Evolutionary conservation across 1,140 invertebrate species (phyloP).

Genomic region (Drosophila arawakana): DNA sequence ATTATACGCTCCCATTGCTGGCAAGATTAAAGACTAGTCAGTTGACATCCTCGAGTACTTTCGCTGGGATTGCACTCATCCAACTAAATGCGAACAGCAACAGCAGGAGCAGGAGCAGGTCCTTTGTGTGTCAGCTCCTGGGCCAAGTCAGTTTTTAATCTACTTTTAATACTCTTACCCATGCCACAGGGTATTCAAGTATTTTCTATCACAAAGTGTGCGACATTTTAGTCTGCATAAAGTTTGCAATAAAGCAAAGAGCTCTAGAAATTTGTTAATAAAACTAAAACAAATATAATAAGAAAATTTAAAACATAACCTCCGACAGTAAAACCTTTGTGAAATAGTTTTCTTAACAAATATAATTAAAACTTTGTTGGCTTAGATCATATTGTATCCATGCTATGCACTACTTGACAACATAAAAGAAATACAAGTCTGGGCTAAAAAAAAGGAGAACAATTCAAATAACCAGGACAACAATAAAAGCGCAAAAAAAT

Average conservation of each 20-base stretch:
- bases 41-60: slow-evolving; percentile 11
- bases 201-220: too few relatives aligned
- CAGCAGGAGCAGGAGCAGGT: slow-evolving; percentile 3
- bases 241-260: not conserved
- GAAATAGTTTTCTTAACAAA: too few relatives aligned
- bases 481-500: slow-evolving; percentile 21
- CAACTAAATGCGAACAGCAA: slow-evolving; percentile 1
- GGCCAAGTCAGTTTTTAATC: slow-evolving; percentile 18
- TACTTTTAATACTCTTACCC: slow-evolving; percentile 17
- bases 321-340: too few relatives aligned
- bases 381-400: too few relatives aligned
- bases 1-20: slow-evolving; percentile 54
- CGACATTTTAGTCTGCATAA: not conserved
- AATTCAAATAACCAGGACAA: slow-evolving; percentile 23
- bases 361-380: too few relatives aligned
- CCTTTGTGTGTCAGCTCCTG: not conserved
- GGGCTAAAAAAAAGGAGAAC: not conserved
- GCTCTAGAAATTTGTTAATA: not conserved
- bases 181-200: not conserved
- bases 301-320: not conserved
- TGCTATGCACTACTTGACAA: not conserved
- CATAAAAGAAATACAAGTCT: not conserved
- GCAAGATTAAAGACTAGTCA: slow-evolving; percentile 56
- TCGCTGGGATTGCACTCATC: not conserved
- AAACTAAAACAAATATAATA: not conserved